phyloP scores from a whole-genome alignment of 2,797 vertebrate species.

The Hypotaenidia okinawae region DNA sequence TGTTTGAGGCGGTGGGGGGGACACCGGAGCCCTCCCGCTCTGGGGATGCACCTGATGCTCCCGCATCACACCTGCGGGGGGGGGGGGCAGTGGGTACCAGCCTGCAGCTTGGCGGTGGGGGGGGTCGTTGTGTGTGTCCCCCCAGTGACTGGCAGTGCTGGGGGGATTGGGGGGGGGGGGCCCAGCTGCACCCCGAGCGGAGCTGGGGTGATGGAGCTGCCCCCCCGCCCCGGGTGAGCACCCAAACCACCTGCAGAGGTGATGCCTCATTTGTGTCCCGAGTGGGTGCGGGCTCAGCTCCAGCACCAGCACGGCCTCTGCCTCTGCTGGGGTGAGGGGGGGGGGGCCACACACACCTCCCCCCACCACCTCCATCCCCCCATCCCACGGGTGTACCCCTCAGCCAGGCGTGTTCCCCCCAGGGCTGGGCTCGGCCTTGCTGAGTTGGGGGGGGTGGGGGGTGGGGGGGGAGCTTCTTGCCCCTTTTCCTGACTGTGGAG shows the following conservation, averaged over 20 bases:
- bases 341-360: neutral
- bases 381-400: neutral
- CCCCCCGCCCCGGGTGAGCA: neutral
- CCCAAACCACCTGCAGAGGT: neutral
- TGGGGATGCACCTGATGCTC: neutral
- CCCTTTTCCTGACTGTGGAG: neutral
- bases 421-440: neutral
- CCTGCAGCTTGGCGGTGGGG: conserved; percentile 2
- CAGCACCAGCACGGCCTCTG: neutral
- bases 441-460: fast-evolving
- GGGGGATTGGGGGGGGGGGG: neutral
- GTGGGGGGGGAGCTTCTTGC: no score
- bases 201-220: neutral
- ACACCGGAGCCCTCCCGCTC: neutral
- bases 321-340: no score
- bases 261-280: neutral
- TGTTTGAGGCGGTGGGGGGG: no score
- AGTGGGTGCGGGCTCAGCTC: neutral
- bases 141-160: neutral
- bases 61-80: neutral
- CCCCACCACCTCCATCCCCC: neutral
- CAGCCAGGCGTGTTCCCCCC: neutral
- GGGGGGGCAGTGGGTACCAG: conserved; percentile 23
- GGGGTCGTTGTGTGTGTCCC: neutral
- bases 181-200: conserved; percentile 22